Base-by-base conservation (phyloP, 2,797 vertebrate genomes). In the Hypotaenidia okinawae region DNA sequence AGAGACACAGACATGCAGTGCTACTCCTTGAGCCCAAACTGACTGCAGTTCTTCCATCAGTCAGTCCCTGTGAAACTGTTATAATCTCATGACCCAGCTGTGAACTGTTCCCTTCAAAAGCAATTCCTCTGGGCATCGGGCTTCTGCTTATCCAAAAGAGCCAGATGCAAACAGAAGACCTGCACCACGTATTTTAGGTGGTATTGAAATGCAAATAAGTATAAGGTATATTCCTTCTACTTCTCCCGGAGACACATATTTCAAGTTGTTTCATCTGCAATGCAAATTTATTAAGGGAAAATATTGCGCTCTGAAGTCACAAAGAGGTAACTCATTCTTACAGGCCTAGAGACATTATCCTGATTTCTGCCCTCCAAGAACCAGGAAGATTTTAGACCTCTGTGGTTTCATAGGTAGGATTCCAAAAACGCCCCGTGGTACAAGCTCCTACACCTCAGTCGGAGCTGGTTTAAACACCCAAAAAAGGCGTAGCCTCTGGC, bases 141-240 rank as follows among this genome's bases (percentile, higher is more conserved):
- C 58, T 94, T 94, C 83, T 81, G 93, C 93, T 88, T 84, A 88
- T 57, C 47, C 80, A 81, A 57, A 83, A 81, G 52, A 86, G 93
- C 66, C 90, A 92, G 75, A 95, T 85, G 88, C 84, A 94, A 90
- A 89, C 66, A 93, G 33, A 89, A 94, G 77, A 95, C 68, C 78
- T 83, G 57, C 64, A 68, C 41, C 27, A 55, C 30, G 51, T 84
- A 86, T 59, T 95, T 90, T 80, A 89, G 90, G 83, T 95, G 86
- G 91, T 95, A 96, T 62, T 95, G 94, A 97, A 95, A 97, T 96
- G 84, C 84, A 94, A 95, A 97, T 90, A 58, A 9, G 32, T 16
- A 61, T 43, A 94, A 97, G 78, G 81, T 95, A 87, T 87, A 93
- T 45, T 90, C 70, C 80, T 93, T 63, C 67, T 82, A 21, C 64